Percentiles rank a stretch among this genome's conserved stretches.
phyloP scores from a whole-genome alignment of 2,113 vertebrate species.

The Apistogramma diplotaenia region DNA sequence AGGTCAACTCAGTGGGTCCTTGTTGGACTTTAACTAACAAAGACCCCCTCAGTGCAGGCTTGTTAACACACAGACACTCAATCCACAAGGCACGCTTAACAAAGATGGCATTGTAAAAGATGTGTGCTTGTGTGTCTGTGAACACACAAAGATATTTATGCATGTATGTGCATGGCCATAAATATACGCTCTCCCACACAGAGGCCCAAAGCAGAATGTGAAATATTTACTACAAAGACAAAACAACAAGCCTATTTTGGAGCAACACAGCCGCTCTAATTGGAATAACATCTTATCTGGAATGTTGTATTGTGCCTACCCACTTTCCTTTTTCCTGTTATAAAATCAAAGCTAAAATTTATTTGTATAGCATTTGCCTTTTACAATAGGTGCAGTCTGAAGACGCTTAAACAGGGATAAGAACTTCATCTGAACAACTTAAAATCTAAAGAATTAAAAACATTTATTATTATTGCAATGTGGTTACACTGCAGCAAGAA shows the following conservation, averaged over 20 bases:
- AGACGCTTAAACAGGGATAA: neutral
- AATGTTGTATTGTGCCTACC: neutral
- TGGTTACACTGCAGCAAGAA: neutral
- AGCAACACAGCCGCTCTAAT: neutral
- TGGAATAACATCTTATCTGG: neutral
- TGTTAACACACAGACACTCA: conserved; percentile 57
- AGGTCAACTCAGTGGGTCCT: conserved; percentile 57
- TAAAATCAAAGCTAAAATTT: neutral
- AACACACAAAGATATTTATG: conserved; percentile 19
- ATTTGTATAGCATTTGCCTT: neutral
- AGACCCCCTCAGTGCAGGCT: conserved; percentile 65
- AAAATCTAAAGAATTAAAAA: neutral
- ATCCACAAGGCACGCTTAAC: conserved; percentile 39
- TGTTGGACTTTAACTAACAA: conserved; percentile 69
- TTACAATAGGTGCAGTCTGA: neutral
- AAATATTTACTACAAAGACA: conserved; percentile 2
- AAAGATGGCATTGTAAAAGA: conserved; percentile 68
- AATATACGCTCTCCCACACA: conserved; percentile 9
- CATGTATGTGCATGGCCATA: conserved; percentile 34
- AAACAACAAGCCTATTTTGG: neutral
- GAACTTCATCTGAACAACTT: neutral
- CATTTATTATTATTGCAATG: neutral
- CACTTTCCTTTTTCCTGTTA: neutral
- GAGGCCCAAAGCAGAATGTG: neutral
- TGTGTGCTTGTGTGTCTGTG: conserved; percentile 1